A percentile compares a stretch with the other conserved stretches of the same genome.
Conservation (phyloP, 2,113 vertebrate genomes). For the Lepisosteus osseus region DNA sequence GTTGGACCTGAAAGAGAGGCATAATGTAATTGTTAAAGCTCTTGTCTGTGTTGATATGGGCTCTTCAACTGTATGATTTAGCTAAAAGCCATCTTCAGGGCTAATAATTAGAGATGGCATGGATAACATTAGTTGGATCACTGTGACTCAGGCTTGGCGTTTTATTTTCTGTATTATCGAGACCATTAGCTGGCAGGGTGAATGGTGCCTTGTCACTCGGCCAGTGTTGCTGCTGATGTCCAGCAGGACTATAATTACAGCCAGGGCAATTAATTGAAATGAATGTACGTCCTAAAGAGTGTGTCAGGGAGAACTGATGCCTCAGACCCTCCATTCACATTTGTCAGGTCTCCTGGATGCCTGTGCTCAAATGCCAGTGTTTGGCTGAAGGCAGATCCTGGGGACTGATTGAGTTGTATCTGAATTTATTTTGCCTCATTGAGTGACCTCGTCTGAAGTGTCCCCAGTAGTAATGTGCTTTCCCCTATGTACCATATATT, state of each 20-base stretch:
- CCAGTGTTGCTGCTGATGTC: background rate
- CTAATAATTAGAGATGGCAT: conserved; percentile 77
- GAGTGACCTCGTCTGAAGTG: no score
- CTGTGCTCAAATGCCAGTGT: no score
- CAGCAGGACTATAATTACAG: background rate
- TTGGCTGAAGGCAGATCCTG: no score
- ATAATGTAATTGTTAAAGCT: conserved; percentile 74
- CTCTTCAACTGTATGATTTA: conserved; percentile 76
- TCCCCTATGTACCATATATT: no score
- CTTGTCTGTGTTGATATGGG: conserved; percentile 75
- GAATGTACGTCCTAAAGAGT: no score
- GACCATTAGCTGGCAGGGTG: conserved; percentile 60
- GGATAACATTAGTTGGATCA: conserved; percentile 60
- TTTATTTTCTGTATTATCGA: conserved; percentile 65
- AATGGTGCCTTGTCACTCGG: conserved; percentile 35
- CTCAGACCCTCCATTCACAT: no score
- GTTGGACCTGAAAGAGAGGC: conserved; percentile 59
- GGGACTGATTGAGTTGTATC: no score
- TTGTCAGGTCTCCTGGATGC: no score
- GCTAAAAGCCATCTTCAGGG: conserved; percentile 78
- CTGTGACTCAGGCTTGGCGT: conserved; percentile 45
- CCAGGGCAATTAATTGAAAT: no score
- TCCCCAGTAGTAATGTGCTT: no score
- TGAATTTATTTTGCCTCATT: no score
- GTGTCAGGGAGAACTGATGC: no score